Base-by-base conservation (phyloP, 2,888 invertebrate species). In the Frankliniella fusca region DNA sequence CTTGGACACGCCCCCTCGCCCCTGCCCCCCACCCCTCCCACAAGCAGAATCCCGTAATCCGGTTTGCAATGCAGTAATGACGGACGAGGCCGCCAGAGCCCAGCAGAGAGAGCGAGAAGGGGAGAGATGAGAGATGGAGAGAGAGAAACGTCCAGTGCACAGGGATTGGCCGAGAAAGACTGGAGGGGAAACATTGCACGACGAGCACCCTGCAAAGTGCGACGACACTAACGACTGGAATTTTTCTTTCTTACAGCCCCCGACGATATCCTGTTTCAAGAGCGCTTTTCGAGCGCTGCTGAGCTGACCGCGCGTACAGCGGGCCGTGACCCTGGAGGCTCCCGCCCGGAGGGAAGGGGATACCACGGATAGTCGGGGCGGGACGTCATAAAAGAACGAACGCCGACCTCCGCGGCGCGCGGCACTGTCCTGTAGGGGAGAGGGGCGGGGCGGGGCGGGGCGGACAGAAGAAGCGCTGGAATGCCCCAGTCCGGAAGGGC, bases 11-110 rank as follows among this genome's bases (percentile, higher is more conserved):
- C 54, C 54, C 3, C 54, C 54, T 54, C 18, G 3, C 3, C 54
- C 15, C 54, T 7, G 12, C 18, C 12, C 54, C 54, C 18, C 18
- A 2, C 3, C 54, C 54, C 54, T 8, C 1, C 2, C 54, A 12
- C 54, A 12, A 70, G 70, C 61, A 70, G 9, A 70, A 70, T 70
- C 70, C 70, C 23, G 70, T 70, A 70, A 70, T 70, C 70, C 70
- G 70, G n/a, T n/a, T 23, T 70, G 23, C 23, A 23, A 23, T 11
- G 23, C 23, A 11, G 70, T 70, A 23, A 70, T 70, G 70, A 70
- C 70, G 23, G 23, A 23, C 70, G 23, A 61, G 61, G 61, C 20
- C 38, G 38, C 38, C 38, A 38, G 38, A 38, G 38, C 38, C 38
- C 5, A 38, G 38, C 38, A 38, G 38, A 38, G 38, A 38, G 38